A percentile compares a stretch with the other conserved stretches of the same genome.
phyloP scores from a whole-genome alignment of 2,888 invertebrate species.

The Muschampia plurimacula region DNA sequence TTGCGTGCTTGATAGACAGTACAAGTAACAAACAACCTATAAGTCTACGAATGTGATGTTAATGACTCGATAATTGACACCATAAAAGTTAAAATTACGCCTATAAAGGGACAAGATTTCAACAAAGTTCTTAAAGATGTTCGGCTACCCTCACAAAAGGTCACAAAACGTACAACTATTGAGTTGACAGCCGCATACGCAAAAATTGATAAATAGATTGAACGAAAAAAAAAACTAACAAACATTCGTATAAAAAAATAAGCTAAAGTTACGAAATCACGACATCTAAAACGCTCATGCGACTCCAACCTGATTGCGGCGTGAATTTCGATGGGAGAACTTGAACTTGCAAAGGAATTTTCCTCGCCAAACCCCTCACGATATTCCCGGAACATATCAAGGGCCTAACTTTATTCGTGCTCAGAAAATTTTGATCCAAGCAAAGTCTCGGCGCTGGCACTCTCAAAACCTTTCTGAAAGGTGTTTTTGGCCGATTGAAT shows the following conservation, averaged over 20 bases:
- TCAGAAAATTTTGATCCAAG: conserved; percentile 60
- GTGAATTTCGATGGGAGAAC: conserved; percentile 84
- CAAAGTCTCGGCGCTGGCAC: conserved; percentile 68
- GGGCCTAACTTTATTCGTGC: conserved; percentile 62
- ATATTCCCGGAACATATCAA: conserved; percentile 58
- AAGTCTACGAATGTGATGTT: not conserved
- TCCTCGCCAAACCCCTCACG: conserved; percentile 79
- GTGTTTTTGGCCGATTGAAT: conserved; percentile 71
- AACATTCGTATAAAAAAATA: conserved; percentile 1
- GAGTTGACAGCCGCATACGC: conserved; percentile 1
- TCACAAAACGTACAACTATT: conserved; percentile 48
- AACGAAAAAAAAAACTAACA: not conserved
- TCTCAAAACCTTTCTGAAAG: conserved; percentile 70
- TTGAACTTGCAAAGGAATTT: conserved; percentile 75
- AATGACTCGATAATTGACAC: not conserved
- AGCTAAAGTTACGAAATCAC: conserved; percentile 41
- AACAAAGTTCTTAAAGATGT: not conserved
- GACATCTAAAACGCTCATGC: conserved; percentile 59
- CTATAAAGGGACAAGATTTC: not conserved
- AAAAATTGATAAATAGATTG: not conserved
- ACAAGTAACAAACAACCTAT: not conserved
- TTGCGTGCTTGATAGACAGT: not conserved
- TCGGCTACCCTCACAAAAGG: conserved; percentile 51
- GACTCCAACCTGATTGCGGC: conserved; percentile 76
- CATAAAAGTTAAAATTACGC: no score